Percentiles rank a stretch among this genome's conserved stretches.
phyloP scores from a whole-genome alignment of 2,888 invertebrate species.

The Dynastes hyllus region DNA sequence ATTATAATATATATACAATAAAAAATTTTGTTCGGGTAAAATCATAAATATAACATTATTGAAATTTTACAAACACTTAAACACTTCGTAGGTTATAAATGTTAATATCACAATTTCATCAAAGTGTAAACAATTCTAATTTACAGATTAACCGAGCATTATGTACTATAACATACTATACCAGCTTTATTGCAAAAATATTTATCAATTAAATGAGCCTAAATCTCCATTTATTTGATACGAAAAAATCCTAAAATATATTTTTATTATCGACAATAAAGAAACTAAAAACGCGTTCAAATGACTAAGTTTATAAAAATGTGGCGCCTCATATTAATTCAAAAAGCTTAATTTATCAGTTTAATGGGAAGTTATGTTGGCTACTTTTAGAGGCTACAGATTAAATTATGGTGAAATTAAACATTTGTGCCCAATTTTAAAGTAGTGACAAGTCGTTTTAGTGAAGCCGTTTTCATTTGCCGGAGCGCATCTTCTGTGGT shows the following conservation, averaged over 20 bases:
- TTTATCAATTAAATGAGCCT: background rate
- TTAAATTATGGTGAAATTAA: conserved; percentile 42
- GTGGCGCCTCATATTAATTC: conserved; percentile 11
- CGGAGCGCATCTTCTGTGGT: conserved; percentile 10
- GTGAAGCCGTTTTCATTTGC: conserved; percentile 27
- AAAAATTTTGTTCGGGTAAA: too few relatives aligned
- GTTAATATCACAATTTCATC: background rate
- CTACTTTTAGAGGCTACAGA: conserved; percentile 26
- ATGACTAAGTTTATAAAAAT: conserved; percentile 32
- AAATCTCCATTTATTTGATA: background rate
- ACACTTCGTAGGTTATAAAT: background rate
- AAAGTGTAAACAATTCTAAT: conserved; percentile 2
- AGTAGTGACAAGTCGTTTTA: conserved; percentile 24
- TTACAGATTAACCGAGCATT: background rate
- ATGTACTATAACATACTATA: background rate
- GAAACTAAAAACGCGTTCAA: conserved; percentile 6
- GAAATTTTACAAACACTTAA: background rate
- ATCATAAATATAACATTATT: background rate
- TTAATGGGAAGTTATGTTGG: conserved; percentile 38
- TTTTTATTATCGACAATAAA: conserved; percentile 30
- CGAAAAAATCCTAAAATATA: conserved; percentile 8
- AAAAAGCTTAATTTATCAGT: conserved; percentile 33
- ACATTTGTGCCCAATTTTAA: conserved; percentile 40
- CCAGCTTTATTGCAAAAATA: background rate
- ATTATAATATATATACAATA: background rate